Evolutionary conservation across 1,140 invertebrate genomes (phyloP).

Genomic region (Hestina assimilis): DNA sequence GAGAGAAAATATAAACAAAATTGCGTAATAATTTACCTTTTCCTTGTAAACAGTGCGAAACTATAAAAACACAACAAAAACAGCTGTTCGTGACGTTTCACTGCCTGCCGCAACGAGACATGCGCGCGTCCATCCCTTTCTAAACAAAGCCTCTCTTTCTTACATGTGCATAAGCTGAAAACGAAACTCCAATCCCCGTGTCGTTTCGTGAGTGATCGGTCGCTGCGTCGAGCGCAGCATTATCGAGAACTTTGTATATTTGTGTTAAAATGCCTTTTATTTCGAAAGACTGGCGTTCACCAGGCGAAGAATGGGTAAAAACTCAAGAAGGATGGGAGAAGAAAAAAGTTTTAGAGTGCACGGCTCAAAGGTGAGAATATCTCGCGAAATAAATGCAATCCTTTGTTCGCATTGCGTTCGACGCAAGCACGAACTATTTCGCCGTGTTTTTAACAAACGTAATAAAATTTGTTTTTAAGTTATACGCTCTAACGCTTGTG

Average conservation of each 20-base stretch:
- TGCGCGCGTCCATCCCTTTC: constrained; percentile 63
- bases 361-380: constrained; percentile 78
- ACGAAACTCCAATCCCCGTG: constrained; percentile 45
- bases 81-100: constrained; percentile 75
- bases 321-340: constrained; percentile 97
- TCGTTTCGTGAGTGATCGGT: constrained; percentile 43
- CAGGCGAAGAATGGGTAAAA: constrained; percentile 98
- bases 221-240: constrained; percentile 33
- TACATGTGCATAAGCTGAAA: constrained; percentile 18
- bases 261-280: constrained; percentile 85
- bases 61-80: constrained; percentile 37
- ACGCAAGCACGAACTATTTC: constrained; percentile 48
- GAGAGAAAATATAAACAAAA: background rate
- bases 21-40: background rate
- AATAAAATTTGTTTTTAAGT: constrained; percentile 33
- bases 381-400: constrained; percentile 67
- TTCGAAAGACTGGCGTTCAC: constrained; percentile 70
- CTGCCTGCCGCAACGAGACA: constrained; percentile 47
- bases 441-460: constrained; percentile 51
- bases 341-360: constrained; percentile 93
- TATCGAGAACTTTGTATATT: constrained; percentile 50
- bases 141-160: constrained; percentile 55
- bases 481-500: constrained; percentile 30
- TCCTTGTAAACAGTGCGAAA: background rate
- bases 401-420: constrained; percentile 77